Evolutionary conservation across 2,888 invertebrate species (phyloP).

Genomic region (Drosophila atripex): DNA sequence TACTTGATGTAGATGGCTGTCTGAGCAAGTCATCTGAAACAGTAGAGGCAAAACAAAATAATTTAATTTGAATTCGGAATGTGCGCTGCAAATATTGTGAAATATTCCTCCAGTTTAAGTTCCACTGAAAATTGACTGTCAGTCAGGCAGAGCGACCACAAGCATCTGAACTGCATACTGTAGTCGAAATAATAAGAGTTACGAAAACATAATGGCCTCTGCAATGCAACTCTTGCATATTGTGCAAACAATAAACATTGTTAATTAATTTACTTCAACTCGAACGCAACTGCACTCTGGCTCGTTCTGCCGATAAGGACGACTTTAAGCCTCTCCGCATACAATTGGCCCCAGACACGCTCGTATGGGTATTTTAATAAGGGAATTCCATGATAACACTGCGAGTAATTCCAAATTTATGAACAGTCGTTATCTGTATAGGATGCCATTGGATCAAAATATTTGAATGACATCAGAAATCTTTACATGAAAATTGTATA

Average conservation of each 20-base stretch:
- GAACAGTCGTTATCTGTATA: neutral
- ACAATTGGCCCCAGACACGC: conserved; percentile 1
- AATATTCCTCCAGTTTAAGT: conserved; percentile 38
- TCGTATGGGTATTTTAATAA: neutral
- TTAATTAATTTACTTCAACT: conserved; percentile 52
- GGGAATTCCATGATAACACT: conserved; percentile 8
- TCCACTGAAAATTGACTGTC: conserved; percentile 47
- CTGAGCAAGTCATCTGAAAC: neutral
- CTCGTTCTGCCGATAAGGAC: conserved; percentile 26
- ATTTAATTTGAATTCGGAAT: conserved; percentile 61
- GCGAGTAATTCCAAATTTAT: conserved; percentile 4
- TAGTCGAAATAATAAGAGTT: conserved; percentile 20
- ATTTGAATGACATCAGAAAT: neutral
- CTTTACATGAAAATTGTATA: neutral
- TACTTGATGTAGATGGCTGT: conserved; percentile 19
- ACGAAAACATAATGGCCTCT: conserved; percentile 24
- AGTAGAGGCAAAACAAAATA: conserved; percentile 38
- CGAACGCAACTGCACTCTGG: conserved; percentile 30
- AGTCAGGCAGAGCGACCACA: conserved; percentile 34
- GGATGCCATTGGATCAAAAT: neutral
- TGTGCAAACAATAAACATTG: conserved; percentile 53
- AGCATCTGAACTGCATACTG: conserved; percentile 14
- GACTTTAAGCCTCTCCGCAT: conserved; percentile 35
- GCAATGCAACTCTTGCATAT: conserved; percentile 28
- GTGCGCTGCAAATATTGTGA: conserved; percentile 49